Percentiles rank a stretch among this genome's conserved stretches.
phyloP scores from a whole-genome alignment of 2,888 invertebrate species.

The Lycophotia porphyrea region DNA sequence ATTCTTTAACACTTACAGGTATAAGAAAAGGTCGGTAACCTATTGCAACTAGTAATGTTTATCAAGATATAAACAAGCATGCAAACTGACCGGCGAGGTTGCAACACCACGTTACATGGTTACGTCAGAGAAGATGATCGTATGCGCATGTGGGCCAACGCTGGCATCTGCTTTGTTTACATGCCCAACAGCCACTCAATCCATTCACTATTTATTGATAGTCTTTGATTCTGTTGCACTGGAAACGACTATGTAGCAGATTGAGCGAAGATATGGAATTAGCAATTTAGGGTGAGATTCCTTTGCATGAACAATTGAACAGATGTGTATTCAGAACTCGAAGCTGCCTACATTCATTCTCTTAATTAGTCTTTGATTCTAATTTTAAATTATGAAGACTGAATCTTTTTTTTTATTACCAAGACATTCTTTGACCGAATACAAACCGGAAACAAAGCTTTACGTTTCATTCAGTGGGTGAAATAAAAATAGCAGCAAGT shows the following conservation, averaged over 20 bases:
- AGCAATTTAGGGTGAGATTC: neutral
- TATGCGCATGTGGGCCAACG: slow-evolving; percentile 46
- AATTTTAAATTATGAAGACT: neutral
- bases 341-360: neutral
- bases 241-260: slow-evolving; percentile 32
- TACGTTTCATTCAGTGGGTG: slow-evolving; percentile 39
- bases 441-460: slow-evolving; percentile 57
- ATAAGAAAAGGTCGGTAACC: neutral
- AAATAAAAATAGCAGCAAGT: slow-evolving; percentile 58
- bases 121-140: slow-evolving; percentile 59
- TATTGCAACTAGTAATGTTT: slow-evolving; percentile 28
- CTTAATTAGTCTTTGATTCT: neutral
- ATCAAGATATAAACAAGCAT: slow-evolving; percentile 35
- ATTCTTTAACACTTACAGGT: neutral
- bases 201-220: slow-evolving; percentile 48
- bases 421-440: slow-evolving; percentile 21
- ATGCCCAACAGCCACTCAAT: slow-evolving; percentile 49
- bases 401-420: slow-evolving; percentile 4
- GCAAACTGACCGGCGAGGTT: slow-evolving; percentile 46
- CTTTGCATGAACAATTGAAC: neutral
- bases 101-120: slow-evolving; percentile 58
- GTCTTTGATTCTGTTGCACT: slow-evolving; percentile 34
- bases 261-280: neutral
- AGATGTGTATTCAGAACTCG: neutral
- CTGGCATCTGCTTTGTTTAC: slow-evolving; percentile 61